A percentile compares a stretch with the other conserved stretches of the same genome.
Conservation (phyloP, 2,113 vertebrate genomes). For the Pseudopodoces humilis region DNA sequence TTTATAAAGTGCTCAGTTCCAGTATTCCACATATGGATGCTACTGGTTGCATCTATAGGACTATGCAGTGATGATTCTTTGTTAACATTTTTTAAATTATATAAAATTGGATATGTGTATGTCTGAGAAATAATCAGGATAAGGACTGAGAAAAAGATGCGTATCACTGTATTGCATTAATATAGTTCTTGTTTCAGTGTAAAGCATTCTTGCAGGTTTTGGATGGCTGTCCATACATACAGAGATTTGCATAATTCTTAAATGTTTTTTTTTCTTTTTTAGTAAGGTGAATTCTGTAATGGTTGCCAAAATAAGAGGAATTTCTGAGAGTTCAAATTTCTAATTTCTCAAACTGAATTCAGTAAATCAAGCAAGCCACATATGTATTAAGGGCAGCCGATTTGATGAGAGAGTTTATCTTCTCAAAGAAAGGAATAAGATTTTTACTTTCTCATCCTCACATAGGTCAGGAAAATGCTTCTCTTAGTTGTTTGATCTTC, state of each 20-base stretch:
- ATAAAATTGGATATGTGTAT: neutral
- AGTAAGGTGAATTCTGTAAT: neutral
- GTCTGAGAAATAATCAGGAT: neutral
- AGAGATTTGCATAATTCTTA: neutral
- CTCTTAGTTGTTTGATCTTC: neutral
- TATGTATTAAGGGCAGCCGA: neutral
- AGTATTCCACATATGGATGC: neutral
- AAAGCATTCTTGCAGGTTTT: neutral
- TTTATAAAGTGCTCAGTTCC: neutral
- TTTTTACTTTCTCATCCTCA: neutral
- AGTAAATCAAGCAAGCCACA: neutral
- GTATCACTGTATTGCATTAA: neutral
- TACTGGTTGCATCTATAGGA: neutral
- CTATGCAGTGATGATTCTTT: neutral
- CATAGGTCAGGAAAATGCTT: neutral
- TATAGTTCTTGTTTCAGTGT: neutral
- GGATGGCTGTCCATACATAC: fast-evolving
- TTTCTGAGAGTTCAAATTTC: neutral
- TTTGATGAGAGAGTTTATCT: neutral
- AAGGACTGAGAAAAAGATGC: neutral
- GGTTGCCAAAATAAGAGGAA: neutral
- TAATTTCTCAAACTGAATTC: neutral
- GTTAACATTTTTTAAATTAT: neutral
- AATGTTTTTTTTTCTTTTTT: neutral
- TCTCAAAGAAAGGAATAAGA: neutral